Evolutionary conservation across 1,140 invertebrate genomes (phyloP), one percentile per base, ranked within the genome.

Genomic region (Neoseiulus cucumeris): DNA sequence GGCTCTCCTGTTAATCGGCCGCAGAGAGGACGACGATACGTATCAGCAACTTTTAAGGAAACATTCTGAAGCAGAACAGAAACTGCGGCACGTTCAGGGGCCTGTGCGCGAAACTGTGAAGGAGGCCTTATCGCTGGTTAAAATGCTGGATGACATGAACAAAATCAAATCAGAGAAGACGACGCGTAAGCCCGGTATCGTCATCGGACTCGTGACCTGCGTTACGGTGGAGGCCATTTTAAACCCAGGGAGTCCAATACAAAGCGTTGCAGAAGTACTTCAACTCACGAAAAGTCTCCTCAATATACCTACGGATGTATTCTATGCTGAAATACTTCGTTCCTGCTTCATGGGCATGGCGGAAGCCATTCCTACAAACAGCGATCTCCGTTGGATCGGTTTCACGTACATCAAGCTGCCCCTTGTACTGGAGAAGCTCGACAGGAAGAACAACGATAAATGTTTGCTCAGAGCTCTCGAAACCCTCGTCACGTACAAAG

Each of bases 371-470:
- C 28, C 18, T 7, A 59, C n/a, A 25, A 22, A 64, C 17, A 84
- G 89, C 72, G 88, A 91, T 70, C 83, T 89, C 1, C 84, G 91
- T 71, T 95, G 91, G 89, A 87, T 87, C 22, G 89, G 89, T 20
- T 93, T 94, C 73, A 89, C 86, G 12, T 93, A 93, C 74, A 78
- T 95, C 0, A 93, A 93, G 79, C 80, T 94, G 65, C 76, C 76
- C 5, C 73, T 74, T 42, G 68, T 77, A 9, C 67, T 78, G 68
- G 45, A 64, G 7, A 71, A 72, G 20, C 70, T 78, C 44, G 69
- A 73, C 59, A 68, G 70, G 69, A 25, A n/a, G n/a, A n/a, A n/a
- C n/a, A 64, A 67, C 30, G 72, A 33, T 7, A 59, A 42, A 7
- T 86, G 90, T 70, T 78, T 93, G 42, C 80, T 87, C 29, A 83